A percentile compares a stretch with the other conserved stretches of the same genome.
phyloP scores from a whole-genome alignment of 2,113 vertebrate genomes.

The Sorex fumeus region DNA sequence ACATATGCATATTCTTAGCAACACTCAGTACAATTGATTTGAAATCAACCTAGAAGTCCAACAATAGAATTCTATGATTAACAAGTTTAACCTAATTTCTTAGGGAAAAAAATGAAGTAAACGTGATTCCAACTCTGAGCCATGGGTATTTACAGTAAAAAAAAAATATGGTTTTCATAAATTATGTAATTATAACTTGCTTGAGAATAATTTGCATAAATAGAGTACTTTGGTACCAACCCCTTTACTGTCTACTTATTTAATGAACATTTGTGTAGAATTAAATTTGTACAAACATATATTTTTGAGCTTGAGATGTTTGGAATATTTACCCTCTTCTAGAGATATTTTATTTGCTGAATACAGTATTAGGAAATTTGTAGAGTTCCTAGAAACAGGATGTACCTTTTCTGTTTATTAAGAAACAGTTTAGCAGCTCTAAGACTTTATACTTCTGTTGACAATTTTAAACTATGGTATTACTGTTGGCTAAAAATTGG shows the following conservation, averaged over 20 bases:
- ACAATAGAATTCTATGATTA: background rate
- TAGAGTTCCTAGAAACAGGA: conserved; percentile 7
- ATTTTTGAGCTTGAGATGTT: conserved; percentile 48
- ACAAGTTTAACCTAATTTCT: conserved; percentile 5
- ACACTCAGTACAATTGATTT: no score
- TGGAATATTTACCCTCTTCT: conserved; percentile 2
- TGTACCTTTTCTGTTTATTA: conserved; percentile 36
- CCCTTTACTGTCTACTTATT: conserved; percentile 17
- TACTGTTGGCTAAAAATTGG: conserved; percentile 68
- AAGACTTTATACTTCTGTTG: conserved; percentile 29
- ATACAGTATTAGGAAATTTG: conserved; percentile 15
- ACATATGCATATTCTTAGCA: no score
- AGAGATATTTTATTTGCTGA: background rate
- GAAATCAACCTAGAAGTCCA: no score
- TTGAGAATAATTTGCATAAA: background rate
- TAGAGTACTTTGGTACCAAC: background rate
- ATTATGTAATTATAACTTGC: background rate
- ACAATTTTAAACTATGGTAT: conserved; percentile 47
- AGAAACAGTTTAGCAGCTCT: conserved; percentile 33
- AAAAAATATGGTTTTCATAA: background rate
- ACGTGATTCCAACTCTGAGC: background rate
- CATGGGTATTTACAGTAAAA: background rate
- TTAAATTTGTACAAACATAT: conserved; percentile 1
- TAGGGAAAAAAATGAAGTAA: background rate
- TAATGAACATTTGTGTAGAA: conserved; percentile 5